These are phyloP conservation scores for Vidua chalybeata DNA, from an alignment of 2,113 vertebrate genomes.

Conservation along the genomic window DNA sequence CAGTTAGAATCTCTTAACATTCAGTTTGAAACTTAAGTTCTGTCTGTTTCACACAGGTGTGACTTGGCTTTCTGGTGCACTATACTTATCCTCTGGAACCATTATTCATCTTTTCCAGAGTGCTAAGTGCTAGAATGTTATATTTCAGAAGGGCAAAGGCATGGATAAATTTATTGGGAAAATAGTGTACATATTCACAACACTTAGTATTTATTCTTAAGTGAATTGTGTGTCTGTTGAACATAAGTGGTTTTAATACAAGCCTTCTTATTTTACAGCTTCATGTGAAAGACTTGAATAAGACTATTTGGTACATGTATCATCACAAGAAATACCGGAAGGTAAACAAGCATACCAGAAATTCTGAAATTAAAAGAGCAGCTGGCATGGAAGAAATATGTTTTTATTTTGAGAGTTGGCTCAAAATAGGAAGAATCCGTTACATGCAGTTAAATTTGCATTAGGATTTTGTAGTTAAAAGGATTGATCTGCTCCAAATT, in stretches of 20 bases:
- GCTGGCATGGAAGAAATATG: not conserved
- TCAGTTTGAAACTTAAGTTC: not conserved
- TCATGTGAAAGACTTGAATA: constrained; percentile 81
- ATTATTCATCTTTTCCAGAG: not conserved
- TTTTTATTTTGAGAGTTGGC: not conserved
- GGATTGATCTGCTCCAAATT: not conserved
- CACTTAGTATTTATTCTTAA: not conserved
- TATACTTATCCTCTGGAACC: not conserved
- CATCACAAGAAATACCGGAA: constrained; percentile 85
- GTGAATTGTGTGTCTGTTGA: not conserved
- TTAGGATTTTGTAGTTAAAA: not conserved
- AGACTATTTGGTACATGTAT: constrained; percentile 87
- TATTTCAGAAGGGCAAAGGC: not conserved
- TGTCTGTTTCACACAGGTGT: not conserved
- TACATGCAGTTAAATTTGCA: not conserved
- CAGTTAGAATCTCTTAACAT: not conserved
- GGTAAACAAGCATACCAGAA: constrained; percentile 56
- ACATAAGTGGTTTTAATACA: not conserved
- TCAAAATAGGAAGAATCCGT: not conserved
- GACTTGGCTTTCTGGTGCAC: not conserved
- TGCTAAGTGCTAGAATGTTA: not conserved
- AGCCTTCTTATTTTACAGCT: constrained; percentile 77
- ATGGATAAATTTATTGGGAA: not conserved
- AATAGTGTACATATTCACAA: not conserved
- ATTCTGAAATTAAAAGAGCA: not conserved